These are phyloP conservation scores for Dasysyrphus tricinctus DNA, from an alignment of 2,888 invertebrate species.

Conservation along the genomic window DNA sequence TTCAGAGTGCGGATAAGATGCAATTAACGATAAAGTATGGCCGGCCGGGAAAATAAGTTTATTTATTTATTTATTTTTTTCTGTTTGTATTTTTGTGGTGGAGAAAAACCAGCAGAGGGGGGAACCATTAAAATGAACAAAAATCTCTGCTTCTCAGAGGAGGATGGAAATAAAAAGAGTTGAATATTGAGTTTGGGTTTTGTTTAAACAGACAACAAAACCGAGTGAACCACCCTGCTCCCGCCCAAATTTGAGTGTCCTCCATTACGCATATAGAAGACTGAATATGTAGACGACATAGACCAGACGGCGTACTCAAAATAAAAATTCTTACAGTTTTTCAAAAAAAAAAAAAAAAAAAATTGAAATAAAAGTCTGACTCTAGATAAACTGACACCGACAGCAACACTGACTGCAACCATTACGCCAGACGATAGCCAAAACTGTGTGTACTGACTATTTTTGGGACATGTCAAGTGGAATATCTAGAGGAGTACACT, in stretches of 20 bases:
- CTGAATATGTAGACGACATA: constrained; percentile 54
- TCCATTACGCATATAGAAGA: constrained; percentile 55
- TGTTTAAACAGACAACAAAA: constrained; percentile 47
- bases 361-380: constrained; percentile 31
- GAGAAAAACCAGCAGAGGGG: constrained; percentile 1
- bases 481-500: constrained; percentile 16
- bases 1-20: constrained; percentile 51
- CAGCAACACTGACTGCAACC: constrained; percentile 48
- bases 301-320: constrained; percentile 70
- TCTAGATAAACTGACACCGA: constrained; percentile 30
- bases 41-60: constrained; percentile 53
- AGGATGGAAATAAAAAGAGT: constrained; percentile 17
- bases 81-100: background rate
- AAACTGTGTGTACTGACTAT: constrained; percentile 35
- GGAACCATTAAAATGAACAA: constrained; percentile 8
- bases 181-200: constrained; percentile 15
- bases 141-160: background rate
- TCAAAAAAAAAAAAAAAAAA: constrained; percentile 13
- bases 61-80: constrained; percentile 50
- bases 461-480: constrained; percentile 53
- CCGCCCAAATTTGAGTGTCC: constrained; percentile 25
- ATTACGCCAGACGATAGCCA: constrained; percentile 48
- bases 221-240: background rate
- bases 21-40: constrained; percentile 68
- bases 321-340: constrained; percentile 30